Evolutionary conservation across 1,140 invertebrate species (phyloP), one percentile per base, ranked within the genome.

Genomic region (Achatina immaculata): DNA sequence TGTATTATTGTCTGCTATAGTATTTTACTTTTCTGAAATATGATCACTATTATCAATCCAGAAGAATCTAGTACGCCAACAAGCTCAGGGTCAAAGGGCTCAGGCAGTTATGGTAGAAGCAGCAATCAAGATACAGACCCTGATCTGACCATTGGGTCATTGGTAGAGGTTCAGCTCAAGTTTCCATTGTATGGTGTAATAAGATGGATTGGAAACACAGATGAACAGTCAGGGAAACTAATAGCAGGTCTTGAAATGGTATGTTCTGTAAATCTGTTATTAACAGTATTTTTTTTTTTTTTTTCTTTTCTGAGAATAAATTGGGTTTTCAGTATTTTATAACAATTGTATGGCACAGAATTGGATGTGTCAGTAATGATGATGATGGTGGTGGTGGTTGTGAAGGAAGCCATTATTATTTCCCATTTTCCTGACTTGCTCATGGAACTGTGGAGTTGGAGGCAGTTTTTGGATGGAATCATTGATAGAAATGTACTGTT

Each of bases 181-280:
- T 83, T 82, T 6, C 90, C 91, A 9, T 84, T 89, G 72, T 92
- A 91, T 86, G 96, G 96, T 71, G 94, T 98, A 16, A 95, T 98
- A 81, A 94, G 95, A 88, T 98, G 96, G 96, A 95, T 97, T 88
- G 96, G 96, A 7, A 91, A 92, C 69, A 85, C 93, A 0, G 85
- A 90, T 16, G 90, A 90, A 40, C 89, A 91, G 79, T 88, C 89
- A 78, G 89, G 90, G 9, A 93, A 93, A 90, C 90, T 92, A 84
- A 94, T 94, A 89, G 95, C 95, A 87, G 94, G 94, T 72, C 91
- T 95, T 83, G 94, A 94, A 92, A 92, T 95, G 93, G 94, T 94
- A 89, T 90, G 86, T 72, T 14, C n/a, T n/a, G n/a, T n/a, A n/a
- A n/a, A n/a, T n/a, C 19, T 73, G 38, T 73, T 43, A 73, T 51